Conservation (phyloP, 2,888 invertebrate species). For the Monoplex corrugatus region DNA sequence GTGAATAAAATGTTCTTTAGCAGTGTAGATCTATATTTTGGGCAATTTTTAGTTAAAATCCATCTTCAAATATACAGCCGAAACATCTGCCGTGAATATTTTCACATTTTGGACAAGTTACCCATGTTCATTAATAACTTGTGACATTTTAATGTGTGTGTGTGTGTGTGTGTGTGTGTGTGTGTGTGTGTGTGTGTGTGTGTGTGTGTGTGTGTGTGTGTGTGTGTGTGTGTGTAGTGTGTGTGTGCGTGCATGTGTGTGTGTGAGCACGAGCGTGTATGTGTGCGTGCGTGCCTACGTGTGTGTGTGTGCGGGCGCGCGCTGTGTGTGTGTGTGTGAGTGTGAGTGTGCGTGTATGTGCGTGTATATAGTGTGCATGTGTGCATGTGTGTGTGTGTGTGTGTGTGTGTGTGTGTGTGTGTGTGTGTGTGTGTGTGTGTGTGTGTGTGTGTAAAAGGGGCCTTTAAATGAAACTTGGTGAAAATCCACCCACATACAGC, state of each 20-base stretch:
- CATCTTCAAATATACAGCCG: too few species aligned
- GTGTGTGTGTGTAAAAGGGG: too few species aligned
- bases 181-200: neutral
- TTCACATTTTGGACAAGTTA: too few species aligned
- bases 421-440: too few species aligned
- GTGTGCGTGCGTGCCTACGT: neutral
- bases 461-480: too few species aligned
- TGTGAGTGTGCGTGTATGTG: neutral
- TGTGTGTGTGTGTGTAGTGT: neutral
- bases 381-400: neutral
- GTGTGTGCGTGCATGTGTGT: neutral
- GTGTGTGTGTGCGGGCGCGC: neutral
- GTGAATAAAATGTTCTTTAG: too few species aligned
- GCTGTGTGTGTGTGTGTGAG: neutral
- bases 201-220: neutral
- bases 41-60: too few species aligned
- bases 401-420: too few species aligned
- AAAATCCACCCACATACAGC: too few species aligned
- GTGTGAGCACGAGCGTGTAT: neutral
- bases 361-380: neutral
- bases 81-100: too few species aligned
- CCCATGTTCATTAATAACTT: too few species aligned
- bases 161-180: neutral
- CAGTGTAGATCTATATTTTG: too few species aligned
- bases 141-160: neutral